These are phyloP conservation scores for Crematogaster levior DNA, from an alignment of 2,888 invertebrate species.

Conservation along the genomic window DNA sequence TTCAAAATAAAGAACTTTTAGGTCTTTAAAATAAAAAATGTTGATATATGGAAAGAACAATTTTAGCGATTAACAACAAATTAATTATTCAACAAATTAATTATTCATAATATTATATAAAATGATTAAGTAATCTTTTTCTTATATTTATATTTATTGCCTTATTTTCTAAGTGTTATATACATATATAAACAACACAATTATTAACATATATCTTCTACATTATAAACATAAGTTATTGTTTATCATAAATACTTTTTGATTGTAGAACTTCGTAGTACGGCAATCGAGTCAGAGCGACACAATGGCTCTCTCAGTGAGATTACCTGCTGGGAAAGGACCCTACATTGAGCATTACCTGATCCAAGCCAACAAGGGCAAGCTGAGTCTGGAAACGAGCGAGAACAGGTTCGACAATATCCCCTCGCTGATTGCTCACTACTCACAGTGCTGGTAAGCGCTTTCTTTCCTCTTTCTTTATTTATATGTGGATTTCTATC, in stretches of 20 bases:
- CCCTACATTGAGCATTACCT: slow-evolving; percentile 98
- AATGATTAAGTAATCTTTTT: not conserved
- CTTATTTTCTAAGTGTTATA: not conserved
- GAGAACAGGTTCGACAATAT: slow-evolving; percentile 97
- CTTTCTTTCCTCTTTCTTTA: slow-evolving; percentile 49
- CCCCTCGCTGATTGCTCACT: slow-evolving; percentile 96
- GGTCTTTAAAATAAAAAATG: not conserved
- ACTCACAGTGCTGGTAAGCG: slow-evolving; percentile 95
- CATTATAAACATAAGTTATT: not conserved
- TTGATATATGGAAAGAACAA: not conserved
- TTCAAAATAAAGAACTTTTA: not conserved
- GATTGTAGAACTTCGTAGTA: slow-evolving; percentile 95
- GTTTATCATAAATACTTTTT: slow-evolving; percentile 5
- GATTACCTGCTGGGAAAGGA: slow-evolving; percentile 94
- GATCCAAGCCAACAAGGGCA: slow-evolving; percentile 93
- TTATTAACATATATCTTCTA: too few species aligned
- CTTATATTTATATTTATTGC: not conserved
- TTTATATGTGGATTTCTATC: not conserved
- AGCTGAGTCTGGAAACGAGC: slow-evolving; percentile 96
- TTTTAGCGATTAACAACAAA: not conserved
- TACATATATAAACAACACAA: too few species aligned
- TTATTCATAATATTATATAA: not conserved
- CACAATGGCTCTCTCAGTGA: slow-evolving; percentile 98
- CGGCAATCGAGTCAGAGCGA: slow-evolving; percentile 97
- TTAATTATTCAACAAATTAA: too few species aligned